Evolutionary conservation across 2,888 invertebrate species (phyloP), one percentile per base, ranked within the genome.

Genomic region (Cheilosia grossa): DNA sequence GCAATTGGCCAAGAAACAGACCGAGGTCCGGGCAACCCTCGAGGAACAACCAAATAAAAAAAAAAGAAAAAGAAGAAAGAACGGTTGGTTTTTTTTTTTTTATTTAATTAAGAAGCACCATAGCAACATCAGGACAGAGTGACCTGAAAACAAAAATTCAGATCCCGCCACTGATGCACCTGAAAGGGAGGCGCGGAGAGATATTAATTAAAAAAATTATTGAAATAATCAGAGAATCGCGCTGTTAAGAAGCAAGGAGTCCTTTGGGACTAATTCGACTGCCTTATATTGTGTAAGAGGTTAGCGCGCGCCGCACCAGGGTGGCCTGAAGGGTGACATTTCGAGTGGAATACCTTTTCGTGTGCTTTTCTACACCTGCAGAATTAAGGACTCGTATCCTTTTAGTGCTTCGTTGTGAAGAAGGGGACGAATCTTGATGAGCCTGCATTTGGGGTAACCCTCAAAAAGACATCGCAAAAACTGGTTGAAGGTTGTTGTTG

Each of bases 151-250:
- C 10, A 13, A 42, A 73, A 53, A 73, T 78, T 63, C 77, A 53
- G 17, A 79, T 73, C 51, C 63, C 4, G n/a, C 4, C 30, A 40
- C 10, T n/a, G n/a, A n/a, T 21, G 24, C 37, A 9, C 17, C 59
- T 44, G 30, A 21, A 59, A 63, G 19, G 56, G 19, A 49, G 42
- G 51, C 67, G 74, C 27, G 49, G 66, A 56, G 74, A 78, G 85
- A 88, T 88, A 88, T 88, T 88, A 88, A 88, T 88, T 88, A 88
- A 88, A 88, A 88, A 88, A 88, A 88, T 88, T 88, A 88, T 88
- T 87, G 87, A 87, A 87, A 88, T 88, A 88, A 88, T 88, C 87
- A 88, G 79, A 86, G 67, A 61, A 66, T 54, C 63, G 21, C 10
- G 21, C 72, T 73, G 75, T 44, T 53, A 58, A 82, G 27, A 64